Evolutionary conservation across 2,797 vertebrate species (phyloP), one percentile per base, ranked within the genome.

Genomic region (Notolepis coatsorum): DNA sequence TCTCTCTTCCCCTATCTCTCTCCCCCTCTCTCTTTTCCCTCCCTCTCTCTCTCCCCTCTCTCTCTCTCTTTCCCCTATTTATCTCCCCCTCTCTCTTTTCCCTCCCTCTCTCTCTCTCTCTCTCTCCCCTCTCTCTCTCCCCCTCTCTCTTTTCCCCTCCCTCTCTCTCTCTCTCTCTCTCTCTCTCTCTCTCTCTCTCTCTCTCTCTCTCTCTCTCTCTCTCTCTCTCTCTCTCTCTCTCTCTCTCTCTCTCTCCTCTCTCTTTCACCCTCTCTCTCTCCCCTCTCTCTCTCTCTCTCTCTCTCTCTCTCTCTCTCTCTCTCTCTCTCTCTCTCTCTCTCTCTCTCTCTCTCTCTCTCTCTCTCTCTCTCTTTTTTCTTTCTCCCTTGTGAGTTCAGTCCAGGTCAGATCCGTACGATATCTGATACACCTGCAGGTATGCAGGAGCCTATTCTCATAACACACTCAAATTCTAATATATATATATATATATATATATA

Each of bases 311-410:
- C n/a, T n/a, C n/a, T n/a, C n/a, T n/a, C n/a, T n/a, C n/a, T n/a
- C n/a, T n/a, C 7, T 20, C 9, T 28, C 27, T 20, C 35, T 13
- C 38, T 4, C 45, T 5, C 23, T n/a, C 15, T 13, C 62, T 2
- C 43, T 35, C 28, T 23, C 48, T 35, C 48, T 50, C 28, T 20
- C 18, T 4, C 21, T 8, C 20, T 15, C 17, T 7, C 28, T 15
- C 10, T 21, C 9, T 2, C 38, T 33, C 59, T 48, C 65, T 6
- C 2, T 5, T 37, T 10, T 31, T 2, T 37, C 3, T 37, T 37
- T 10, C 35, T 37, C 15, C 35, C n/a, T n/a, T n/a, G n/a, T n/a
- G n/a, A 51, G 67, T 78, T 74, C 53, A 67, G 54, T 51, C 65
- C 54, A 59, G 63, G 72, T 62, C 61, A 46, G 27, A 27, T n/a